Evolutionary conservation across 2,797 vertebrate genomes (phyloP).

Genomic region (Morelia viridis): DNA sequence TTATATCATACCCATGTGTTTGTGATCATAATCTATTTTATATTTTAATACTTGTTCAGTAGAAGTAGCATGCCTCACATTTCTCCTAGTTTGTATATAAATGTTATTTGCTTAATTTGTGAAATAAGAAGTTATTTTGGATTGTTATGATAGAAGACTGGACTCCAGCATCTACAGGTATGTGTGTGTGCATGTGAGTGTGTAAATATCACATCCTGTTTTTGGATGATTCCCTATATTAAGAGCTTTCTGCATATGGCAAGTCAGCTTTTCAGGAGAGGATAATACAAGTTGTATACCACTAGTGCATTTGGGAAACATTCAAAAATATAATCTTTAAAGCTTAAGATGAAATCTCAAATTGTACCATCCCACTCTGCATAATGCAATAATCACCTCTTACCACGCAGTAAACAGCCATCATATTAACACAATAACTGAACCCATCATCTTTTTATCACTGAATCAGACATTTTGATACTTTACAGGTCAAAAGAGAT

Average conservation of each 20-base stretch:
- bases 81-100: background rate
- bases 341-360: background rate
- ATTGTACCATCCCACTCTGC: background rate
- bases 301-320: background rate
- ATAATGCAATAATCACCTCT: background rate
- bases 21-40: no score
- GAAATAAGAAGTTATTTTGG: background rate
- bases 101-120: background rate
- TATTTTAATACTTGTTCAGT: background rate
- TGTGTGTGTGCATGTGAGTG: background rate
- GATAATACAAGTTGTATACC: background rate
- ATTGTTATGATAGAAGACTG: background rate
- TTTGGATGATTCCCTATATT: background rate
- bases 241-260: background rate
- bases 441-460: background rate
- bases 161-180: background rate
- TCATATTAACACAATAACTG: background rate
- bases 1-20: no score
- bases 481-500: background rate
- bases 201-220: background rate
- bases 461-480: background rate
- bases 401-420: background rate
- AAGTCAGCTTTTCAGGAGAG: background rate
- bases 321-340: background rate
- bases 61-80: background rate